Evolutionary conservation across 2,113 vertebrate species (phyloP).

Genomic region (Corythaeola cristata): DNA sequence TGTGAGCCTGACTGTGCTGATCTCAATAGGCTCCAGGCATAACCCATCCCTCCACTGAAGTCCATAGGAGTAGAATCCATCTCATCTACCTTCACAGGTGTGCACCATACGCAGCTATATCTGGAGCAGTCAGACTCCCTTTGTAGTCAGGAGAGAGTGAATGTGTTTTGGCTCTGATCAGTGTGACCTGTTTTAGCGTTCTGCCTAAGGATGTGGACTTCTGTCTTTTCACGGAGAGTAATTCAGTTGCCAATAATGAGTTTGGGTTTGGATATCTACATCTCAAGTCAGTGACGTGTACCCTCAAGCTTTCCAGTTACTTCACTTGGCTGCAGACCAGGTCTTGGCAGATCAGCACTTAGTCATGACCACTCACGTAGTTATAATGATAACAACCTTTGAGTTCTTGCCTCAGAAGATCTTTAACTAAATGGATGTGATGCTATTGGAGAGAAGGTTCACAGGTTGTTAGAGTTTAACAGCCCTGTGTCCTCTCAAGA

Average conservation of each 20-base stretch:
- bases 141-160: not conserved
- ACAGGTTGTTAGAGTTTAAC: not conserved
- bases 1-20: not conserved
- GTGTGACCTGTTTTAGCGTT: not conserved
- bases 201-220: not conserved
- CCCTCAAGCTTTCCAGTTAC: conserved; percentile 31
- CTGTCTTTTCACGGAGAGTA: accelerated
- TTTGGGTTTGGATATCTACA: not conserved
- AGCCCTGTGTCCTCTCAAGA: not conserved
- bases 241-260: not conserved
- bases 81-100: not conserved
- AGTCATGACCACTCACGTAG: not conserved
- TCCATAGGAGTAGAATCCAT: not conserved
- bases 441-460: not conserved
- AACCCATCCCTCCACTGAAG: accelerated
- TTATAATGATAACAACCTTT: not conserved
- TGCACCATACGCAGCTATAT: accelerated
- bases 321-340: conserved; percentile 6
- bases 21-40: not conserved
- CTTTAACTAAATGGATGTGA: not conserved
- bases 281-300: not conserved
- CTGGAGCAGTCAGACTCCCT: not conserved
- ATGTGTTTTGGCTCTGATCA: conserved; percentile 1
- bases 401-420: not conserved
- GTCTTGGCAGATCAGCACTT: not conserved